These are phyloP conservation scores for Limanda limanda DNA, from an alignment of 2,113 vertebrate genomes.

Conservation along the genomic window DNA sequence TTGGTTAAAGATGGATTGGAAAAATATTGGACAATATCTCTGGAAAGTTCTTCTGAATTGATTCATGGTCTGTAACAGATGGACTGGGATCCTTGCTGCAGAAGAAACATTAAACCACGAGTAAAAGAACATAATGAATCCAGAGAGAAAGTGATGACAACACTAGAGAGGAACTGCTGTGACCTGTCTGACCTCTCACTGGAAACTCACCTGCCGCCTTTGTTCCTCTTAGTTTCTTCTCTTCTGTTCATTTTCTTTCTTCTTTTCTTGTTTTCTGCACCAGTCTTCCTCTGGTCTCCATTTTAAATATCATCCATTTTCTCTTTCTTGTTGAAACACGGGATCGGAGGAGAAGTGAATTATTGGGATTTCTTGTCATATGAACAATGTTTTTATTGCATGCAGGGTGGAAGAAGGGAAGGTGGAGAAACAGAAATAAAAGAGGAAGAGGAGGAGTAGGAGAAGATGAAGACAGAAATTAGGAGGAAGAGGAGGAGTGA, in stretches of 20 bases:
- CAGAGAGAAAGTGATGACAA: neutral
- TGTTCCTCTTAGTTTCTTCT: neutral
- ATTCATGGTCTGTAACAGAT: too few species aligned
- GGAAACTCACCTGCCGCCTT: neutral
- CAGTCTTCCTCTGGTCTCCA: neutral
- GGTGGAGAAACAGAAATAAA: neutral
- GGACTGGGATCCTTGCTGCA: neutral
- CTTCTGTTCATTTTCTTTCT: neutral
- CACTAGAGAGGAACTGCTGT: neutral
- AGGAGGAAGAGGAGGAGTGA: constrained; percentile 70
- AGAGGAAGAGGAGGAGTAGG: constrained; percentile 10
- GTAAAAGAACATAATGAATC: neutral
- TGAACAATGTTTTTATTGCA: constrained; percentile 18
- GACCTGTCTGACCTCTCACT: neutral
- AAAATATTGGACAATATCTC: too few species aligned
- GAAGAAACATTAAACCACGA: neutral
- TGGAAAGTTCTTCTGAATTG: too few species aligned
- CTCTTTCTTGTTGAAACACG: neutral
- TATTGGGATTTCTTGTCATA: constrained; percentile 82
- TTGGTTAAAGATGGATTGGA: neutral
- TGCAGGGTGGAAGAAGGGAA: neutral
- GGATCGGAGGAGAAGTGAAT: neutral
- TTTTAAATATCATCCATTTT: constrained; percentile 1
- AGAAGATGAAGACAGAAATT: constrained; percentile 31
- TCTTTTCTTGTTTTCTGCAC: neutral